phyloP scores from a whole-genome alignment of 2,113 vertebrate genomes.

The Fulica atra region DNA sequence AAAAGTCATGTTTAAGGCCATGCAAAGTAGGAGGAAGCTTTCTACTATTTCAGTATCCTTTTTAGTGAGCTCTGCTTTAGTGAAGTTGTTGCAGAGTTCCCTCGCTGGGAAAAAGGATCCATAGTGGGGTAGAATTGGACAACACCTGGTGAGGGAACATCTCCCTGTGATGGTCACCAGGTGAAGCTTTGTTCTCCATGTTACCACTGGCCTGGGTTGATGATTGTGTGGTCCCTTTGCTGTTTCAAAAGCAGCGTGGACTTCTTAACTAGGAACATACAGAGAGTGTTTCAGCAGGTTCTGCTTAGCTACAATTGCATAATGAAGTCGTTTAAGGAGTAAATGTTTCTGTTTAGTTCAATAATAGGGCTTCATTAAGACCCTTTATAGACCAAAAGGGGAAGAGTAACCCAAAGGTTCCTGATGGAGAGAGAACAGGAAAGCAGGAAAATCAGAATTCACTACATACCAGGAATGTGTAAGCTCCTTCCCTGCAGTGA shows the following conservation, averaged over 20 bases:
- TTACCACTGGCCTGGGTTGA: neutral
- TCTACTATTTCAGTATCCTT: neutral
- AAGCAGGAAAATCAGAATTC: constrained; percentile 12
- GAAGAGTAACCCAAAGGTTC: constrained; percentile 10
- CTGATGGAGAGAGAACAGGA: neutral
- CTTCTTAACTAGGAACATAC: neutral
- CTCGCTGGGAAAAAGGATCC: neutral
- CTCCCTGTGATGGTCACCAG: neutral
- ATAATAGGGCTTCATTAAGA: constrained; percentile 25
- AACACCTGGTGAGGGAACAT: rapidly evolving
- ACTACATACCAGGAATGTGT: neutral
- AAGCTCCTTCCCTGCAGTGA: neutral
- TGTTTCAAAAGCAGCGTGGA: neutral
- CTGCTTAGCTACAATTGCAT: neutral
- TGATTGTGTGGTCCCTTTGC: rapidly evolving
- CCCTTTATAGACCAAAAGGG: constrained; percentile 10
- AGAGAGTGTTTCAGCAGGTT: constrained; percentile 8
- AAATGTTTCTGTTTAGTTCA: constrained; percentile 54
- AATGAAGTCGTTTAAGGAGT: constrained; percentile 20
- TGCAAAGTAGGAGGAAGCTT: neutral
- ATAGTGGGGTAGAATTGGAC: neutral
- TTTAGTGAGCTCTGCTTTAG: neutral
- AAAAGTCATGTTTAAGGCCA: neutral
- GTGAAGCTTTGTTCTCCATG: neutral
- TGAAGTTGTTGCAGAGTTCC: neutral